Percentiles rank a stretch among this genome's conserved stretches.
These are phyloP conservation scores for Latheticus oryzae DNA, from an alignment of 2,888 invertebrate species.

Conservation along the genomic window DNA sequence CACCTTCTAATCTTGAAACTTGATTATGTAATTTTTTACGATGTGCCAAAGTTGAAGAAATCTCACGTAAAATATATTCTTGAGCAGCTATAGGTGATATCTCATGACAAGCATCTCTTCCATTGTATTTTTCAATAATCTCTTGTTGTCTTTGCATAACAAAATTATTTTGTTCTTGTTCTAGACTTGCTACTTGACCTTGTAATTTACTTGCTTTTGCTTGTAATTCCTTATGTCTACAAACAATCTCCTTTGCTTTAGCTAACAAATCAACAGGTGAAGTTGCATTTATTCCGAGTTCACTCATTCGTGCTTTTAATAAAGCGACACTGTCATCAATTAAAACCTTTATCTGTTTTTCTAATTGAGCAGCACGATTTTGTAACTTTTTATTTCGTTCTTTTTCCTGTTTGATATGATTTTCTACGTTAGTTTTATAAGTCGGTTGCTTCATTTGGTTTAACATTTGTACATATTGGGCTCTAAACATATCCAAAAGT, in stretches of 20 bases:
- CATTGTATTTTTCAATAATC: conserved; percentile 78
- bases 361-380: conserved; percentile 87
- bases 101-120: conserved; percentile 70
- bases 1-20: conserved; percentile 82
- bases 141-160: conserved; percentile 81
- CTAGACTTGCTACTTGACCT: conserved; percentile 81
- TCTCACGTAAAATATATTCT: conserved; percentile 87
- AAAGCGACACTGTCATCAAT: conserved; percentile 92
- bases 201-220: conserved; percentile 89
- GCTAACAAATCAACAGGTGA: conserved; percentile 87
- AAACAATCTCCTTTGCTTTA: conserved; percentile 92
- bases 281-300: conserved; percentile 89
- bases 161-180: conserved; percentile 80
- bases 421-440: conserved; percentile 78
- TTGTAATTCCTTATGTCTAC: conserved; percentile 92
- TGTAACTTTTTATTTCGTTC: conserved; percentile 81
- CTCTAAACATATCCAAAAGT: conserved; percentile 85
- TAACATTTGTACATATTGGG: conserved; percentile 87
- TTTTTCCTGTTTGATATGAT: conserved; percentile 85
- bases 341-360: conserved; percentile 91
- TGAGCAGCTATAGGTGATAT: conserved; percentile 78
- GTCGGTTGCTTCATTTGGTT: conserved; percentile 85
- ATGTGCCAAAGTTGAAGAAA: conserved; percentile 84
- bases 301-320: conserved; percentile 89
- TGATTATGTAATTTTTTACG: conserved; percentile 87